Conservation (phyloP, 2,888 invertebrate species). For the Cotesia congregata region DNA sequence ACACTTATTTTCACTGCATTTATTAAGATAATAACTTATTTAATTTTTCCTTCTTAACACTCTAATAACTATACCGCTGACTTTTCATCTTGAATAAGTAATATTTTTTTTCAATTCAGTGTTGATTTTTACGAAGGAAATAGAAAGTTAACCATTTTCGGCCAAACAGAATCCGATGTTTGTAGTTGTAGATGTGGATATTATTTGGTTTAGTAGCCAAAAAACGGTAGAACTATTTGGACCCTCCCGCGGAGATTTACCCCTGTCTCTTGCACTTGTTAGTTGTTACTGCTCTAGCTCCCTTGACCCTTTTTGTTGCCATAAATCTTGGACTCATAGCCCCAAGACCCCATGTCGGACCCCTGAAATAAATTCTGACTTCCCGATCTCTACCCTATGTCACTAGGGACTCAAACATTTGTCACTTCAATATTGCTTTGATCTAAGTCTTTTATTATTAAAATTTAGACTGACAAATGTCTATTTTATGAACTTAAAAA, state of each 20-base stretch:
- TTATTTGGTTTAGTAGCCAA: not conserved
- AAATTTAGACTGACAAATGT: not conserved
- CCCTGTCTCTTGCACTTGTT: constrained; percentile 58
- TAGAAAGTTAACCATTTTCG: too few relatives aligned
- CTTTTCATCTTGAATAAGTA: not conserved
- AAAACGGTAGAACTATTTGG: not conserved
- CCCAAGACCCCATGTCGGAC: constrained; percentile 44
- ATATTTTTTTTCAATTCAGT: too few relatives aligned
- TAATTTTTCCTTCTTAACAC: constrained; percentile 10
- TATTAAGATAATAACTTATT: not conserved
- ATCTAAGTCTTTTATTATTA: not conserved
- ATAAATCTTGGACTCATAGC: constrained; percentile 58
- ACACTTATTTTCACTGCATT: constrained; percentile 2
- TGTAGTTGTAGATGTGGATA: too few relatives aligned
- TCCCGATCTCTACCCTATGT: constrained; percentile 28
- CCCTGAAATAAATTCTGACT: constrained; percentile 5
- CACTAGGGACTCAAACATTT: constrained; percentile 57
- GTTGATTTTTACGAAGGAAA: too few relatives aligned
- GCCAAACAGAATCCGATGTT: too few relatives aligned
- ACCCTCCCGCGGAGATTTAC: not conserved
- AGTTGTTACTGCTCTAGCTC: constrained; percentile 58
- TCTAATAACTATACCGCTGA: not conserved
- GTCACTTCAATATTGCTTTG: not conserved
- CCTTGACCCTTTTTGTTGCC: constrained; percentile 67
- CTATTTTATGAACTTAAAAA: not conserved